Base-by-base conservation (phyloP, 2,797 vertebrate species). In the Nothura maculosa region DNA sequence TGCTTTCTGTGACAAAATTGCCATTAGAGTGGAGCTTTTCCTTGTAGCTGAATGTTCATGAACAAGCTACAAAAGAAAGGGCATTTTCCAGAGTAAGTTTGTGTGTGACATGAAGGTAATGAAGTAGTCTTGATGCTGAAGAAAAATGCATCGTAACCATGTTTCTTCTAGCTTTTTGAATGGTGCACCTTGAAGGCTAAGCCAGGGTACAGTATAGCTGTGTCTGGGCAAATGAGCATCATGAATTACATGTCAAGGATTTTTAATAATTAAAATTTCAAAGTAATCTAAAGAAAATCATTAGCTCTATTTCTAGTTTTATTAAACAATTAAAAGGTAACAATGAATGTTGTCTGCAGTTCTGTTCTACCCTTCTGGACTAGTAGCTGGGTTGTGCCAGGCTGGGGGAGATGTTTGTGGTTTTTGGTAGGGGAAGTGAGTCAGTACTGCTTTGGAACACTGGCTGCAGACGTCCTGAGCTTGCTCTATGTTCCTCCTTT, bases 231-330 rank as follows among this genome's bases (percentile, higher is more conserved):
- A 34, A 90, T 63, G 7, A 89, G 5, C 48, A 54, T 81, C 84
- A 57, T 47, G 54, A 68, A 81, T 11, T 36, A 9, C 25, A 52
- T 6, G 67, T 87, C 2, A 43, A 55, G 8, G 34, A 32, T 34
- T 80, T 89, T 77, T 57, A 58, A 16, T 48, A 75, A 20, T 86
- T 70, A 36, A 40, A 14, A n/a, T 67, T 80, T 82, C 19, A 40
- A 79, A 89, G 7, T 81, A 64, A 62, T 40, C 12, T 36, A 85
- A 42, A 79, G 43, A 80, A 78, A 90, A 78, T 27, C 8, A 81
- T 48, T 9, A 45, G 6, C 13, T 73, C 38, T 58, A 24, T 85
- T 79, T 89, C 47, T 80, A 60, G n/a, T 21, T 72, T 83, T 88
- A 74, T 52, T 73, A 24, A 50, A 74, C 60, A 64, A 55, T 36